Evolutionary conservation across 1,140 invertebrate species (phyloP), one percentile per base, ranked within the genome.

Genomic region (Drosophila elegans): DNA sequence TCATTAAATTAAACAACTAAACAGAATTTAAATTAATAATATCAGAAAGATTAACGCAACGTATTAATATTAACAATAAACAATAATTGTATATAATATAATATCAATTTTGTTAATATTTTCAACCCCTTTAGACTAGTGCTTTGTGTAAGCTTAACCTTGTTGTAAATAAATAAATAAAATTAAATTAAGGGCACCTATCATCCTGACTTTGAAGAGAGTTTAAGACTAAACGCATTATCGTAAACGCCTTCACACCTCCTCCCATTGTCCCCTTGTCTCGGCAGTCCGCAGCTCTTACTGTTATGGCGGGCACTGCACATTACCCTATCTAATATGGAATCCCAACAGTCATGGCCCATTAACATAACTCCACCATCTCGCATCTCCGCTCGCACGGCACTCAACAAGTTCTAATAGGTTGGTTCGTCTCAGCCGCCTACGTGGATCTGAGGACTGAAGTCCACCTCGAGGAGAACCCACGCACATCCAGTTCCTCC

Each of bases 321-420:
- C 81, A 86, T 78, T 85, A 74, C 79, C 69, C 78, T 81, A 86
- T 86, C 82, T 86, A 75, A 81, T 75, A 55, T 78, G 68, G 61
- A 81, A 82, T 81, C 82, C 82, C 82, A 69, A 78, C 74, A 85
- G 82, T 81, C 82, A 86, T 86, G 78, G 82, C 78, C 82, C 78
- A 81, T 86, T 85, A 86, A 86, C 82, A 81, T 84, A 85, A 77
- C 81, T 80, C 64, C 66, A 66, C 49, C 39, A 64, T 56, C 63
- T 68, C 72, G 12, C 38, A 64, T 61, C 60, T 66, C 74, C 56
- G 74, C 63, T 86, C 64, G 57, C 80, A 63, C 63, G 74, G 69
- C 64, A 78, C 78, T 85, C 82, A 85, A 81, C 82, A 75, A 78
- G 82, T 85, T 85, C 82, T 86, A 82, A 86, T 85, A 74, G 79